Percentiles rank a stretch among this genome's conserved stretches.
Conservation (phyloP, 2,888 invertebrate genomes). For the Acholoe squamosa region DNA sequence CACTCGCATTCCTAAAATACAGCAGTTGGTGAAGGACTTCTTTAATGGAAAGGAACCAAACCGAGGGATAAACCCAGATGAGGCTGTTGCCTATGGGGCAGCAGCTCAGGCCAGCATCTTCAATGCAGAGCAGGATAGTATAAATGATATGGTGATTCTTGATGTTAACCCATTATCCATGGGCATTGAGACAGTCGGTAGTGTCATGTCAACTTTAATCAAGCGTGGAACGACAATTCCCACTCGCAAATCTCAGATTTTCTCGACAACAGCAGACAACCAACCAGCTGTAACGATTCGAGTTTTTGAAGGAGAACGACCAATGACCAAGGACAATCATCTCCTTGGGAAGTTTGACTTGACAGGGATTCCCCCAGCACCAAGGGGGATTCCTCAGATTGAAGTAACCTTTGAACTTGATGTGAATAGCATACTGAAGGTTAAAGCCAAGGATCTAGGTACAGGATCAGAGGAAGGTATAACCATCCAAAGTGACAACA, state of each 20-base stretch:
- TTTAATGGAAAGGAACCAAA: conserved; percentile 98
- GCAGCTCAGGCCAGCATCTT: conserved; percentile 99
- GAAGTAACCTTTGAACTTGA: conserved; percentile 85
- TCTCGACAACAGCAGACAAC: conserved; percentile 99
- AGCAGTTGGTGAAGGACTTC: conserved; percentile 87
- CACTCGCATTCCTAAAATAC: conserved; percentile 99
- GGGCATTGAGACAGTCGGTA: conserved; percentile 99
- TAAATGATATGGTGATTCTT: conserved; percentile 96
- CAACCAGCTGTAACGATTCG: conserved; percentile 99
- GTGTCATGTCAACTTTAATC: conserved; percentile 99
- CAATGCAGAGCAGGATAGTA: conserved; percentile 92
- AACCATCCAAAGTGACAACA: conserved; percentile 99
- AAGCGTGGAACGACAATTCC: conserved; percentile 99
- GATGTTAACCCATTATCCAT: conserved; percentile 99
- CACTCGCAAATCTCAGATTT: conserved; percentile 99
- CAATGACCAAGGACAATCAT: conserved; percentile 99
- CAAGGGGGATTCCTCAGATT: conserved; percentile 84
- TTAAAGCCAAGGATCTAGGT: conserved; percentile 99
- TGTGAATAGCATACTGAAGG: conserved; percentile 84
- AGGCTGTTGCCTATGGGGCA: conserved; percentile 99
- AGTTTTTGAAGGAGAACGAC: conserved; percentile 97
- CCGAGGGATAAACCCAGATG: conserved; percentile 98
- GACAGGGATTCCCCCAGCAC: conserved; percentile 95
- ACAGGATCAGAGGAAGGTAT: conserved; percentile 99
- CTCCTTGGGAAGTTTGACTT: conserved; percentile 98